Base-by-base conservation (phyloP, 2,113 vertebrate species). In the Spilogale gracilis region DNA sequence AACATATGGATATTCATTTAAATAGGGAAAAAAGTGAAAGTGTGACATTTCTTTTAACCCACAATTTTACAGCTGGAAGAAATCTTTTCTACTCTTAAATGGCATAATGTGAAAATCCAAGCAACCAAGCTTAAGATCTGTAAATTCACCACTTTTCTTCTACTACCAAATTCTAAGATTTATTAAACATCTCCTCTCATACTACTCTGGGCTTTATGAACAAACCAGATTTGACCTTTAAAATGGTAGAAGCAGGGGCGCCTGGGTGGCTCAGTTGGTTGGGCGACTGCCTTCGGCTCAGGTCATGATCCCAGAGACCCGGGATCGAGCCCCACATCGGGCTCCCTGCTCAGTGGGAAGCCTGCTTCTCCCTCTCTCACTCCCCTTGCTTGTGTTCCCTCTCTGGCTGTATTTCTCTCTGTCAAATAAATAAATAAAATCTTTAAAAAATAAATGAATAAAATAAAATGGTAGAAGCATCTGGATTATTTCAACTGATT, bases 1-100 rank as follows among this genome's bases (percentile, higher is more conserved):
- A 98, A 80, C 98, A 98, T 97, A 98, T 97, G 98, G 97, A 94
- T 97, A 98, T 93, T 96, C 97, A 94, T 96, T 98, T 97, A 97
- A 97, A 98, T 86, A 89, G 83, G 69, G 69, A 90, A 78, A 95
- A 96, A 92, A 85, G 61, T 90, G 58, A 80, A 96, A 96, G 96
- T 95, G 89, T 96, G 95, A 96, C 91, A 97, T 98, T 98, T 98
- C 89, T 96, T 96, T 96, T 98, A 98, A 98, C 95, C 97, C 94
- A 95, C 91, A 97, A 83, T 97, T 98, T 97, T 97, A 96, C 97
- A 98, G 97, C 98, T 98, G 97, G 96, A 98, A 97, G 89, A 98
- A 97, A 98, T 96, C 81, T 96, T 96, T 98, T 91, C 96, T 86
- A 94, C 95, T 98, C 95, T 94, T 85, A 97, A 80, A 94, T 73